phyloP scores from a whole-genome alignment of 2,888 invertebrate species.

The Cenopis cana region DNA sequence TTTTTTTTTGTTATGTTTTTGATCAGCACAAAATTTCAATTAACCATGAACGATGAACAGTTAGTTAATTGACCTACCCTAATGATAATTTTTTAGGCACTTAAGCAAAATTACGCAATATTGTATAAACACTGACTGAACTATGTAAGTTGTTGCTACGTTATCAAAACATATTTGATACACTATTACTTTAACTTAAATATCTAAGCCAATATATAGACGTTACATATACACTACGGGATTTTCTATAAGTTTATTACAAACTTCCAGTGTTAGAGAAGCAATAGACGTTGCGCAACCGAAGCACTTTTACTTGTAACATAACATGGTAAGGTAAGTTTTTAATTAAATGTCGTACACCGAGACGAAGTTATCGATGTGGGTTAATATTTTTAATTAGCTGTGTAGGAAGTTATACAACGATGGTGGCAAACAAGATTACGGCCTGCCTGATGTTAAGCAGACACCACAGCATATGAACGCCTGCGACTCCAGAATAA shows the following conservation, averaged over 20 bases:
- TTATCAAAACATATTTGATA: conserved; percentile 23
- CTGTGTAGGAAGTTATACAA: neutral
- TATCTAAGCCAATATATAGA: neutral
- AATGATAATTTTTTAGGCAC: neutral
- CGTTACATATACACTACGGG: neutral
- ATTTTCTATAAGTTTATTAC: neutral
- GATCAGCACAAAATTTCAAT: too few relatives aligned
- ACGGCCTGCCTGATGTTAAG: too few relatives aligned
- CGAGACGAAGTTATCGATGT: conserved; percentile 31
- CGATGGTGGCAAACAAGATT: too few relatives aligned
- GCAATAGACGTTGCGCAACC: conserved; percentile 2
- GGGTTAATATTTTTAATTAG: conserved; percentile 31
- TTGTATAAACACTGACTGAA: neutral
- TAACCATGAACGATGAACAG: too few relatives aligned
- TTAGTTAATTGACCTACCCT: neutral
- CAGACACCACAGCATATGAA: too few relatives aligned
- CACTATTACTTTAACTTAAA: neutral
- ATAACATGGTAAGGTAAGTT: conserved; percentile 22
- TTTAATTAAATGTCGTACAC: conserved; percentile 18
- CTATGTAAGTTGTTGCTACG: neutral
- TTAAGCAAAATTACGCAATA: neutral
- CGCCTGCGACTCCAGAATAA: too few relatives aligned
- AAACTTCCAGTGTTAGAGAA: neutral
- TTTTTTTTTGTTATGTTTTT: too few relatives aligned
- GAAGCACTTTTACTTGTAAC: neutral